A percentile compares a stretch with the other conserved stretches of the same genome.
These are phyloP conservation scores for Lota lota DNA, from an alignment of 2,113 vertebrate genomes.

Conservation along the genomic window DNA sequence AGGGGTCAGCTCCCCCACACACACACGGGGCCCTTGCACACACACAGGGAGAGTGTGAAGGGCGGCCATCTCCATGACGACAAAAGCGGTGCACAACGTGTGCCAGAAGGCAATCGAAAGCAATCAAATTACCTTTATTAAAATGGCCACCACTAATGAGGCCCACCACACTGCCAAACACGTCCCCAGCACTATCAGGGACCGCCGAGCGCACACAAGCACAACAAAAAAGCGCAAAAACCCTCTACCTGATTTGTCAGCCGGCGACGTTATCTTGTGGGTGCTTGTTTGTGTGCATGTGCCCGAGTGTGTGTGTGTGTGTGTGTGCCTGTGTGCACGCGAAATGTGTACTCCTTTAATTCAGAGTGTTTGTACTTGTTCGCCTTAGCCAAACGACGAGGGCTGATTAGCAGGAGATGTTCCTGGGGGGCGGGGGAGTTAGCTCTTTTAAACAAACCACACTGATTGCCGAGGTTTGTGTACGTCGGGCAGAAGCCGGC, in stretches of 20 bases:
- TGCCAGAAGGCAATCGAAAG: conserved; percentile 34
- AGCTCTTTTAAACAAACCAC: conserved; percentile 53
- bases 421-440: conserved; percentile 28
- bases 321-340: not conserved
- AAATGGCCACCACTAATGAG: conserved; percentile 54
- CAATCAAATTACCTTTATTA: conserved; percentile 65
- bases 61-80: conserved; percentile 65
- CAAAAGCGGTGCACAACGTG: conserved; percentile 37
- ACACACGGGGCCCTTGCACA: not conserved
- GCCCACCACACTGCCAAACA: conserved; percentile 27
- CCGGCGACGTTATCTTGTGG: not conserved
- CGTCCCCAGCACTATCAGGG: conserved; percentile 21
- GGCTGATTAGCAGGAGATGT: conserved; percentile 64
- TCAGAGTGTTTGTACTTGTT: too few species aligned
- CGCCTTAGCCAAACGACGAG: conserved; percentile 34
- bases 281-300: conserved; percentile 3
- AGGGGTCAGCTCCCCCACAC: conserved; percentile 4
- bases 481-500: conserved; percentile 55
- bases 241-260: not conserved
- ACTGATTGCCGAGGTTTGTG: conserved; percentile 58
- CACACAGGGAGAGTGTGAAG: too few species aligned
- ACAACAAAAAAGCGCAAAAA: not conserved
- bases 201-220: conserved; percentile 4
- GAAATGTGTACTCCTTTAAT: too few species aligned
- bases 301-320: not conserved